Conservation (phyloP, 2,888 invertebrate genomes). For the Tipula helvola region DNA sequence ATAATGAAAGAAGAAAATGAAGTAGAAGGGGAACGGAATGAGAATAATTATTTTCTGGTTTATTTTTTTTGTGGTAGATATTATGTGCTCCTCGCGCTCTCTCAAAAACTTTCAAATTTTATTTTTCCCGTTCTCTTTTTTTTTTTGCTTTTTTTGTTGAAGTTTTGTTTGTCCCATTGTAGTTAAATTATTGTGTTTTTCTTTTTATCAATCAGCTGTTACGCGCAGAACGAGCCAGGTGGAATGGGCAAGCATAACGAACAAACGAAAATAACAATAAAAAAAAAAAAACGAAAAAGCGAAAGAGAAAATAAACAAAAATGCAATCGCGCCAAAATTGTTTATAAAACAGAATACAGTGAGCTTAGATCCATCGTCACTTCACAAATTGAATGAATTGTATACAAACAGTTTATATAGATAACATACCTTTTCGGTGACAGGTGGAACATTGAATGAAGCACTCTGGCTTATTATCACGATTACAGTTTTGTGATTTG, state of each 20-base stretch:
- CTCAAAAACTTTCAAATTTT: neutral
- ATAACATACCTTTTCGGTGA: slow-evolving; percentile 40
- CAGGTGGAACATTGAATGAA: slow-evolving; percentile 48
- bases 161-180: neutral
- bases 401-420: neutral
- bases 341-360: neutral
- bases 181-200: neutral
- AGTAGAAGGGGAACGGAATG: neutral
- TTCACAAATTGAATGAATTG: neutral
- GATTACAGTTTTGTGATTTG: slow-evolving; percentile 44
- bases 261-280: neutral
- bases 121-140: neutral
- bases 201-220: neutral
- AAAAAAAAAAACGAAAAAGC: neutral
- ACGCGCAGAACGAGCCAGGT: neutral
- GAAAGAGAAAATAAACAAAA: neutral
- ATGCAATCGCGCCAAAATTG: neutral
- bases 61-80: neutral
- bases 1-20: neutral
- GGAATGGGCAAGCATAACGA: neutral
- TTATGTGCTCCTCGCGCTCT: neutral
- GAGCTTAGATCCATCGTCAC: neutral
- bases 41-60: neutral
- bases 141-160: neutral
- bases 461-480: slow-evolving; percentile 44